Percentiles rank a stretch among this genome's conserved stretches.
phyloP scores from a whole-genome alignment of 2,797 vertebrate species.

The Platalea minor region DNA sequence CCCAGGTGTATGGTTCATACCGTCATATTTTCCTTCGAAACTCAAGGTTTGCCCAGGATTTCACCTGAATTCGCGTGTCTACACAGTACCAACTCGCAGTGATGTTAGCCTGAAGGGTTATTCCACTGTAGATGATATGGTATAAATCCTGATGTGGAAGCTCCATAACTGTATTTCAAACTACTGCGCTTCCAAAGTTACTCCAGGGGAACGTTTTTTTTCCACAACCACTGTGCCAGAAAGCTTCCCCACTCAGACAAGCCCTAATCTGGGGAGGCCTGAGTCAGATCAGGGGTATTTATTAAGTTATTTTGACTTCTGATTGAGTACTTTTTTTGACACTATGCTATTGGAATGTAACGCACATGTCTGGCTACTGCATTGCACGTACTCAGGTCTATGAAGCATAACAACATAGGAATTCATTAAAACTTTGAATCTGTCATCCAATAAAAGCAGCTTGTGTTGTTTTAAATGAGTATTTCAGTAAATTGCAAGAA shows the following conservation, averaged over 20 bases:
- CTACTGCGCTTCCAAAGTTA: background rate
- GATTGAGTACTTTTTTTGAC: background rate
- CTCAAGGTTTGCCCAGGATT: background rate
- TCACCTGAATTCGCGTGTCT: background rate
- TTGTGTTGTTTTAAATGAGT: background rate
- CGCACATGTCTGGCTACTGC: accelerated
- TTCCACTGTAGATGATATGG: background rate
- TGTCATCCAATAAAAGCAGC: background rate
- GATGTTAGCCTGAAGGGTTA: background rate
- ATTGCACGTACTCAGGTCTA: background rate
- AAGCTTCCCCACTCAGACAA: background rate
- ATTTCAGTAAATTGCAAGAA: background rate
- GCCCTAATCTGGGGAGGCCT: background rate
- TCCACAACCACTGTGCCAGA: background rate
- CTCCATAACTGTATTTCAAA: background rate
- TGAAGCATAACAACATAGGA: background rate
- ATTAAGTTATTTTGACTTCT: slow-evolving; percentile 1
- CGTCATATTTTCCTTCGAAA: background rate
- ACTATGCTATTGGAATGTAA: background rate
- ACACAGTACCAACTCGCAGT: background rate
- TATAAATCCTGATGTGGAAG: background rate
- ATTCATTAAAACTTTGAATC: background rate
- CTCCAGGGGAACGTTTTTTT: background rate
- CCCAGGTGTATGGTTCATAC: background rate
- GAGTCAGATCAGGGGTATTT: background rate